Conservation (phyloP, 2,888 invertebrate genomes). For the Sthenelais limicola region DNA sequence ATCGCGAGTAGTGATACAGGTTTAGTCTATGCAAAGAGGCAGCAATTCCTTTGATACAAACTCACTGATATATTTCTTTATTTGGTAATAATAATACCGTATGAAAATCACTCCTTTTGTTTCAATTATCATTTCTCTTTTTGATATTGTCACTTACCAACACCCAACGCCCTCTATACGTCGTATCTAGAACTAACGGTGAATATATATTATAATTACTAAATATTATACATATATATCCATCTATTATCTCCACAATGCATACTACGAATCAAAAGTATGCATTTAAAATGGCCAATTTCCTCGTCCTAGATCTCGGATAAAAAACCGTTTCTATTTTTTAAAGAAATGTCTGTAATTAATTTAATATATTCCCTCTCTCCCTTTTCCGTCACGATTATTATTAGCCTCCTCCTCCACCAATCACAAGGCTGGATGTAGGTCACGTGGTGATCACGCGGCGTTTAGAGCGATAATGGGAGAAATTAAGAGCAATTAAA, state of each 20-base stretch:
- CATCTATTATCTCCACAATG: no score
- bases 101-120: constrained; percentile 1
- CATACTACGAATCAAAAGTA: no score
- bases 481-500: not conserved
- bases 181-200: not conserved
- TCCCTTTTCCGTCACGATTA: no score
- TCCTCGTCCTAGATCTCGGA: no score
- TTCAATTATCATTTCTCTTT: constrained; percentile 11
- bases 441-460: constrained; percentile 19
- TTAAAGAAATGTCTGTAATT: no score
- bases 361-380: no score
- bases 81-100: no score
- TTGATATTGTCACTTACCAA: constrained; percentile 32
- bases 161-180: not conserved
- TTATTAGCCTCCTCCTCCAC: constrained; percentile 7
- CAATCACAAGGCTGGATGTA: constrained; percentile 15
- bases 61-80: no score
- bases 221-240: no score
- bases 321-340: no score
- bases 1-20: not conserved
- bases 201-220: not conserved
- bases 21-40: constrained; percentile 35
- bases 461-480: not conserved
- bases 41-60: constrained; percentile 24
- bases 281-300: no score